Base-by-base conservation (phyloP, 2,113 vertebrate species). In the Zootoca vivipara region DNA sequence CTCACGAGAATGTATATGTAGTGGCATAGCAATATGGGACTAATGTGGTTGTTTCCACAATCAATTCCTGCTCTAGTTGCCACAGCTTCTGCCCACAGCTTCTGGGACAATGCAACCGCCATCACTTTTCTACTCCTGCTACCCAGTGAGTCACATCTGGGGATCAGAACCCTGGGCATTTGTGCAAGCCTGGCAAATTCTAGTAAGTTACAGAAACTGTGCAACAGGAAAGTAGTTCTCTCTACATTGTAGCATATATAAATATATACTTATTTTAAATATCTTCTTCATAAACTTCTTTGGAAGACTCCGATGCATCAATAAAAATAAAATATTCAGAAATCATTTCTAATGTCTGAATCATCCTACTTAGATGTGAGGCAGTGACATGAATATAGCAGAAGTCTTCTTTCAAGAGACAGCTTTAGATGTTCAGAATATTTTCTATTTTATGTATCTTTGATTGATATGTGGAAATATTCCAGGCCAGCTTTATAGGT, bases 251-350 rank as follows among this genome's bases (percentile, higher is more conserved):
- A 58, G 46, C 67, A 28, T 26, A 26, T n/a, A 69, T 0, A 1
- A 8, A 1, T 5, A 52, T 3, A n/a, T 70, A 5, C 0, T 46
- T 86, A 56, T 15, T 85, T 52, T 4, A 77, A 85, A 33, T 4
- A 81, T 1, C n/a, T 56, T 38, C 26, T 38, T 16, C 26, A 65
- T 3, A 40, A 64, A 52, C 0, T 73, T 88, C 58, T 4, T 85
- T 82, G 42, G 20, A 74, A 83, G 38, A 4, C 70, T 3, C 2
- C 33, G 30, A 86, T 90, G 65, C 22, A 0, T 3, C 33, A 2
- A 38, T 16, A 30, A 86, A 28, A 33, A 91, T 2, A 91, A 87
- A 83, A 82, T 65, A 83, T 10, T 89, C 3, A 52, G 69, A 28
- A 40, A 7, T 74, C 4, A 72, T 2, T 85, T 85, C 42, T 64